These are phyloP conservation scores for Gymnothorax javanicus DNA, from an alignment of 2,797 vertebrate genomes.

Conservation along the genomic window DNA sequence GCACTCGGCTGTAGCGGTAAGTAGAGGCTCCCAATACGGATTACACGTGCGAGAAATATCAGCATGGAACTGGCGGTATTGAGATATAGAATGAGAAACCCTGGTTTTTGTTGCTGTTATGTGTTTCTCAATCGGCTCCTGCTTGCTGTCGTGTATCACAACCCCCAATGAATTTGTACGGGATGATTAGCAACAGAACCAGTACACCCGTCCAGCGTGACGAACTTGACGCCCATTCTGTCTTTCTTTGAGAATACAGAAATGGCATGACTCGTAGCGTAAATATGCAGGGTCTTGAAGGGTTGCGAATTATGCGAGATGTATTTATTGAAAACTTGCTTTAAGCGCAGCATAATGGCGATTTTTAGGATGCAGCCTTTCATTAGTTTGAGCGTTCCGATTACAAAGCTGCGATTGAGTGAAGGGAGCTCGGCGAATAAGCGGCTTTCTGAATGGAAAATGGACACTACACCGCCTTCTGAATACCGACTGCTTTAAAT, in stretches of 20 bases:
- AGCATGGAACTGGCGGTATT: background rate
- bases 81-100: background rate
- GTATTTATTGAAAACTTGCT: background rate
- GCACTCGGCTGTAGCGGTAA: slow-evolving; percentile 70
- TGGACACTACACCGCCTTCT: background rate
- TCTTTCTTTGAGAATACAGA: slow-evolving; percentile 6
- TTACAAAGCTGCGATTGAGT: slow-evolving; percentile 14
- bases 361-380: slow-evolving; percentile 1
- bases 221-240: slow-evolving; percentile 31
- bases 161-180: background rate
- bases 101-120: background rate
- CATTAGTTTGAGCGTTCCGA: background rate
- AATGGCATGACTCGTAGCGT: background rate
- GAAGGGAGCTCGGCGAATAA: background rate
- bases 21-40: slow-evolving; percentile 33
- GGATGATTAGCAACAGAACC: slow-evolving; percentile 22
- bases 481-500: background rate
- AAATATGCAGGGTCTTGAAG: background rate
- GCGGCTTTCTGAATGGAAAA: slow-evolving; percentile 16
- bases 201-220: slow-evolving; percentile 35
- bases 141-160: background rate
- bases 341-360: background rate
- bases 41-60: slow-evolving; percentile 44
- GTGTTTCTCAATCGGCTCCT: background rate
- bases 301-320: background rate